These are phyloP conservation scores for Cygnus olor DNA, from an alignment of 2,797 vertebrate species.

Conservation along the genomic window DNA sequence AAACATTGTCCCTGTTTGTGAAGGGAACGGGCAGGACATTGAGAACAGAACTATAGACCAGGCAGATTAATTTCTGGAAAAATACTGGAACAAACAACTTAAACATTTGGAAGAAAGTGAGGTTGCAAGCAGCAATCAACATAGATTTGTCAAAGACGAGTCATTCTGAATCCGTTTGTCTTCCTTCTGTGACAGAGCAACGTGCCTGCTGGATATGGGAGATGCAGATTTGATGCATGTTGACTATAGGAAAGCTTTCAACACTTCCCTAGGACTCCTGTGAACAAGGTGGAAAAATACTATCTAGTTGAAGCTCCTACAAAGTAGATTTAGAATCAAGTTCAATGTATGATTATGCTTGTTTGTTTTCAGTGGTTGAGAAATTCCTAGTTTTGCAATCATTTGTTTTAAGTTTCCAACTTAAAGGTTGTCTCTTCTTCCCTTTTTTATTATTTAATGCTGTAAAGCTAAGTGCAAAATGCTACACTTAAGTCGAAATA, in stretches of 20 bases:
- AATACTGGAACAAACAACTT: not conserved
- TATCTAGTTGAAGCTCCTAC: not conserved
- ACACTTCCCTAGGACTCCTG: not conserved
- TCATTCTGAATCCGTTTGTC: slow-evolving; percentile 2
- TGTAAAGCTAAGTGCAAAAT: not conserved
- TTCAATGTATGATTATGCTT: not conserved
- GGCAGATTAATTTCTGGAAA: not conserved
- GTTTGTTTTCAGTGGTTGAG: not conserved
- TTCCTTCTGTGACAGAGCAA: not conserved
- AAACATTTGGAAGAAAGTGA: not conserved
- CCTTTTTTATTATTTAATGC: not conserved
- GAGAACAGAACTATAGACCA: not conserved
- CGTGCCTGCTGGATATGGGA: slow-evolving; percentile 3
- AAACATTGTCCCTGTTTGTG: not conserved
- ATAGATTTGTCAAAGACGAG: not conserved
- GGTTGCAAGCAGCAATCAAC: not conserved
- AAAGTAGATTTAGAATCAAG: not conserved
- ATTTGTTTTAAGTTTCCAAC: not conserved
- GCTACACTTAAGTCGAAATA: not conserved
- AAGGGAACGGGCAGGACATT: not conserved
- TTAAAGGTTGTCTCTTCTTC: no score
- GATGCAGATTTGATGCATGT: not conserved
- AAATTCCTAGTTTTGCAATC: not conserved
- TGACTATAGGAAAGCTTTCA: slow-evolving; percentile 23
- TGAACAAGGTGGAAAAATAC: not conserved